These are phyloP conservation scores for Mormyrus lacerda DNA, from an alignment of 2,113 vertebrate genomes.

Conservation along the genomic window DNA sequence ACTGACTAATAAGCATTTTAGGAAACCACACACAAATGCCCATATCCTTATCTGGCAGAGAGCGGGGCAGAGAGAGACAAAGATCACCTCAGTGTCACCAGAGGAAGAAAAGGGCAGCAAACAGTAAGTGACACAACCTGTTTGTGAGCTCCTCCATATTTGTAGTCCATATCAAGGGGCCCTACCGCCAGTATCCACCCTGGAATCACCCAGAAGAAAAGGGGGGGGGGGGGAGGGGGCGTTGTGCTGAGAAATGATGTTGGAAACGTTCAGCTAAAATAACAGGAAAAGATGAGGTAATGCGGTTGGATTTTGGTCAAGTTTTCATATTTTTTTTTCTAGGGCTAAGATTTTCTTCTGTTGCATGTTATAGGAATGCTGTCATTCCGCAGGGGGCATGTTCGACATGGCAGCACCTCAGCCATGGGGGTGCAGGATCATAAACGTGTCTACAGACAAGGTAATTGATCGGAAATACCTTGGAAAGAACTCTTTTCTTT, in stretches of 20 bases:
- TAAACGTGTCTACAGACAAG: neutral
- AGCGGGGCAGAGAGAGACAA: too few species aligned
- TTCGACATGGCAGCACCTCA: neutral
- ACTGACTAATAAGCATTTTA: neutral
- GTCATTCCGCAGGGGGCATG: conserved; percentile 9
- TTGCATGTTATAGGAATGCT: conserved; percentile 21
- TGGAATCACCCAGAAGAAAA: neutral
- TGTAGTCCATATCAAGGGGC: neutral
- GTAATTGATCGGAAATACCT: neutral
- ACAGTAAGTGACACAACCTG: neutral
- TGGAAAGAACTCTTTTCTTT: neutral
- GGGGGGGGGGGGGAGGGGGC: neutral
- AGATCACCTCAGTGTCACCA: neutral
- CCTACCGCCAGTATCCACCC: neutral
- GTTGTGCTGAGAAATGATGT: neutral
- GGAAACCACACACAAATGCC: neutral
- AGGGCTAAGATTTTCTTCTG: conserved; percentile 10
- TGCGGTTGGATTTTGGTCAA: conserved; percentile 28
- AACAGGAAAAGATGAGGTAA: conserved; percentile 43
- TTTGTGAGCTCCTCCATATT: neutral
- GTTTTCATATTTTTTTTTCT: conserved; percentile 14
- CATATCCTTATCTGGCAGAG: conserved; percentile 4
- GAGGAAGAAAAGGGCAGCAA: neutral
- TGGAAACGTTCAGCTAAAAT: conserved; percentile 29
- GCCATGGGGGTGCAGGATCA: neutral